phyloP scores from a whole-genome alignment of 2,797 vertebrate species.

The Necrosyrtes monachus region DNA sequence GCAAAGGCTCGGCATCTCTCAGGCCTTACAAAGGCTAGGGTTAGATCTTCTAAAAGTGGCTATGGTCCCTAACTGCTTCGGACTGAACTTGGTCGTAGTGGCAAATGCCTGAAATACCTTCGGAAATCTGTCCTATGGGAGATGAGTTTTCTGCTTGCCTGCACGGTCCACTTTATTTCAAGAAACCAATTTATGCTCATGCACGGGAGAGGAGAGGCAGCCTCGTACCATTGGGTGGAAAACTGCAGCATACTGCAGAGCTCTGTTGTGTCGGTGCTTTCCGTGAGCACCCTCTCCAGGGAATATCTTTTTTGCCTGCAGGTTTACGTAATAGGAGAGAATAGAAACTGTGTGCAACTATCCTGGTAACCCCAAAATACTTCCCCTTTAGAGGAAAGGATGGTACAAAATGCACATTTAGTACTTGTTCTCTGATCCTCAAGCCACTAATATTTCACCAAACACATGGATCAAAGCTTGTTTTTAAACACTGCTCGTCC shows the following conservation, averaged over 20 bases:
- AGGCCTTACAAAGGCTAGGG: not conserved
- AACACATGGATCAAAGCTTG: conserved; percentile 10
- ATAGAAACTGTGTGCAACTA: not conserved
- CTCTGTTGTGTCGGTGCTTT: not conserved
- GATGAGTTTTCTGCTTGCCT: not conserved
- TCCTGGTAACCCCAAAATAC: not conserved
- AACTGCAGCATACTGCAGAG: not conserved
- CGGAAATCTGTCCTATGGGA: not conserved
- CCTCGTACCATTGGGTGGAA: not conserved
- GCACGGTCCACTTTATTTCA: not conserved
- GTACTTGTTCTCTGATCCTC: not conserved
- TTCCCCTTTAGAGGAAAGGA: not conserved
- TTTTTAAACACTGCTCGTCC: not conserved
- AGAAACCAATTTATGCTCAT: not conserved
- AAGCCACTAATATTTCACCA: not conserved
- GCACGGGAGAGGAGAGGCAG: not conserved
- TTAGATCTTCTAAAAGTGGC: not conserved
- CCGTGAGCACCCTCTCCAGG: not conserved
- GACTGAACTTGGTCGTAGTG: not conserved
- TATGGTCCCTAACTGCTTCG: not conserved
- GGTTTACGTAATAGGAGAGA: not conserved
- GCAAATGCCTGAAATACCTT: not conserved
- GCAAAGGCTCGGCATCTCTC: not conserved
- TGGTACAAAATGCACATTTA: not conserved
- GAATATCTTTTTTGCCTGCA: not conserved